phyloP scores from a whole-genome alignment of 2,888 invertebrate genomes.

The Dolomedes plantarius region DNA sequence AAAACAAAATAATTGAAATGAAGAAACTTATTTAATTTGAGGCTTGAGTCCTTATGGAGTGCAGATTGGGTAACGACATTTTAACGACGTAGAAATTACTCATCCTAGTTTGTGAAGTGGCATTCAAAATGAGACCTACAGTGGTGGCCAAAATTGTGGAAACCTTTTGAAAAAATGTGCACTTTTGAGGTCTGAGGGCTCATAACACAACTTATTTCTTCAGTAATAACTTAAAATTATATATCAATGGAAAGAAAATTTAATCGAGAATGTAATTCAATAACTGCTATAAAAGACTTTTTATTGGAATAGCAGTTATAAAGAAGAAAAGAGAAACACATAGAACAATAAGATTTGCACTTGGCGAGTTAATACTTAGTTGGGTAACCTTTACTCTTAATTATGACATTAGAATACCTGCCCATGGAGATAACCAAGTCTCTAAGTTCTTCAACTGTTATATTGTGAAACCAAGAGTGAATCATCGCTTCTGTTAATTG shows the following conservation, averaged over 20 bases:
- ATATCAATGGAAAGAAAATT: slow-evolving; percentile 30
- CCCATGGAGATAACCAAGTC: background rate
- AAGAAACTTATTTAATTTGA: too few species aligned
- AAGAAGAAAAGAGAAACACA: background rate
- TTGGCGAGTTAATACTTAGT: background rate
- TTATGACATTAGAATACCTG: background rate
- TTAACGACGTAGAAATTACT: too few species aligned
- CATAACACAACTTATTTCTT: too few species aligned
- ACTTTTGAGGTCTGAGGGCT: too few species aligned
- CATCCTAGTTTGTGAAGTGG: too few species aligned
- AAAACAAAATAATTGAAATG: too few species aligned
- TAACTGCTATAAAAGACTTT: background rate
- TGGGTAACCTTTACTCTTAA: background rate
- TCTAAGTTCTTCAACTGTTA: background rate
- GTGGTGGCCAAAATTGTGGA: too few species aligned
- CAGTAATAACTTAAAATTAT: too few species aligned
- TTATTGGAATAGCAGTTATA: background rate
- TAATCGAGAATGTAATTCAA: slow-evolving; percentile 3
- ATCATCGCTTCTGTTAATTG: slow-evolving; percentile 16
- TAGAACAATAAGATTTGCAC: background rate
- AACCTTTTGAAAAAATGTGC: too few species aligned
- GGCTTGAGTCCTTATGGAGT: too few species aligned
- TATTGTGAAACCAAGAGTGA: background rate
- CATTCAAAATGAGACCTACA: too few species aligned
- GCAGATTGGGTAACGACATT: too few species aligned